Conservation (phyloP, 2,113 vertebrate species). For the Semnornis frantzii region DNA sequence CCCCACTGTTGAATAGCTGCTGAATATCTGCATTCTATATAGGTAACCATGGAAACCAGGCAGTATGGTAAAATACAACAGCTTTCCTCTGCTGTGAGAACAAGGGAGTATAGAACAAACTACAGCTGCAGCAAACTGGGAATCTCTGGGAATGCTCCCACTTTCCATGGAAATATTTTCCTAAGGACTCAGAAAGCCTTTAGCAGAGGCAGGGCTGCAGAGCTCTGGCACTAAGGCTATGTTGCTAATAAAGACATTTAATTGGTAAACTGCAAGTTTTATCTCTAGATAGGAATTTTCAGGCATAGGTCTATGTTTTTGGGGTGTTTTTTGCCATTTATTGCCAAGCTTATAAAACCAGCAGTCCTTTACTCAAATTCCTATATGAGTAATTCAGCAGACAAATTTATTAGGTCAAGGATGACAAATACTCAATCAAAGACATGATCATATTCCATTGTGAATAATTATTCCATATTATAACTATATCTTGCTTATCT, state of each 20-base stretch:
- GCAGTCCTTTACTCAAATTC: background rate
- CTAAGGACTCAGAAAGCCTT: background rate
- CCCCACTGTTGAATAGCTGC: background rate
- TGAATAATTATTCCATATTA: background rate
- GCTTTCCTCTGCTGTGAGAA: background rate
- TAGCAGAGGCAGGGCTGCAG: background rate
- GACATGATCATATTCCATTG: background rate
- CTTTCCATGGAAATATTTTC: background rate
- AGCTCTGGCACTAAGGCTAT: background rate
- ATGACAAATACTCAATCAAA: background rate
- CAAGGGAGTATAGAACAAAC: background rate
- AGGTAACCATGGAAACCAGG: conserved; percentile 5
- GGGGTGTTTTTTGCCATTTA: background rate
- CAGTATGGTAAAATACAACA: background rate
- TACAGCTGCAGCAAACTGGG: background rate
- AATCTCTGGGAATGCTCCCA: background rate
- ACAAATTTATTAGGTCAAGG: background rate
- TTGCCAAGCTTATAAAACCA: background rate
- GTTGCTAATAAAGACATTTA: background rate
- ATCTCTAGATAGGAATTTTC: background rate
- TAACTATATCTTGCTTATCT: background rate
- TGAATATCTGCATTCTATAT: background rate
- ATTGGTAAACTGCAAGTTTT: background rate
- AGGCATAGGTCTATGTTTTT: background rate
- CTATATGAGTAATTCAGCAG: background rate